Evolutionary conservation across 2,113 vertebrate genomes (phyloP).

Genomic region (Zosterops pallidus): DNA sequence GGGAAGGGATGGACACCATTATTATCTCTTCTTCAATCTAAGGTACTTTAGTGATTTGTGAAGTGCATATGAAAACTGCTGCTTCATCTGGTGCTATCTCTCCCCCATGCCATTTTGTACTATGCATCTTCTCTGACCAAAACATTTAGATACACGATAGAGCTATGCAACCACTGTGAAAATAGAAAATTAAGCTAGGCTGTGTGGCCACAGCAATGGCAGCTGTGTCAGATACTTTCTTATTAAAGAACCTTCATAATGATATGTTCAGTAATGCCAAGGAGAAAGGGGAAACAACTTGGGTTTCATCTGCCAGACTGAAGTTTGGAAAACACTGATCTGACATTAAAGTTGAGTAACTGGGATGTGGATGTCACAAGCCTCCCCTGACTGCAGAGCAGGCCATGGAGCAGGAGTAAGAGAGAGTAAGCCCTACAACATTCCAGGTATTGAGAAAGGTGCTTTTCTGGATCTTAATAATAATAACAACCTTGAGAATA

Average conservation of each 20-base stretch:
- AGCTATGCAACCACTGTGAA: not conserved
- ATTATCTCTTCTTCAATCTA: not conserved
- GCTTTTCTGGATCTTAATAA: not conserved
- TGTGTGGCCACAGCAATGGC: not conserved
- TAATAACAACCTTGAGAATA: not conserved
- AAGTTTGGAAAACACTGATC: not conserved
- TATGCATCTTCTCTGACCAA: not conserved
- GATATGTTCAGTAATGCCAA: not conserved
- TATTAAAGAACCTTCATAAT: not conserved
- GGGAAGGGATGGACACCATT: not conserved
- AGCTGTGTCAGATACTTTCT: not conserved
- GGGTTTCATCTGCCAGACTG: not conserved
- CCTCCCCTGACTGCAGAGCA: not conserved
- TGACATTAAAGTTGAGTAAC: not conserved
- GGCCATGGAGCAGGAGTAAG: not conserved
- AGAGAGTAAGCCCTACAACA: not conserved
- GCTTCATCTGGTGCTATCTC: not conserved
- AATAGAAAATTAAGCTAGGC: not conserved
- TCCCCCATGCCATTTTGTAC: not conserved
- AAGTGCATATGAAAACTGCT: not conserved
- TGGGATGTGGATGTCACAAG: not conserved
- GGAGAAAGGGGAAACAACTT: not conserved
- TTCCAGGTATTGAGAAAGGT: not conserved
- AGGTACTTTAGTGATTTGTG: not conserved
- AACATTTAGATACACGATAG: not conserved